A percentile compares a stretch with the other conserved stretches of the same genome.
Evolutionary conservation across 2,888 invertebrate species (phyloP).

Genomic region (Phorcus lineatus): DNA sequence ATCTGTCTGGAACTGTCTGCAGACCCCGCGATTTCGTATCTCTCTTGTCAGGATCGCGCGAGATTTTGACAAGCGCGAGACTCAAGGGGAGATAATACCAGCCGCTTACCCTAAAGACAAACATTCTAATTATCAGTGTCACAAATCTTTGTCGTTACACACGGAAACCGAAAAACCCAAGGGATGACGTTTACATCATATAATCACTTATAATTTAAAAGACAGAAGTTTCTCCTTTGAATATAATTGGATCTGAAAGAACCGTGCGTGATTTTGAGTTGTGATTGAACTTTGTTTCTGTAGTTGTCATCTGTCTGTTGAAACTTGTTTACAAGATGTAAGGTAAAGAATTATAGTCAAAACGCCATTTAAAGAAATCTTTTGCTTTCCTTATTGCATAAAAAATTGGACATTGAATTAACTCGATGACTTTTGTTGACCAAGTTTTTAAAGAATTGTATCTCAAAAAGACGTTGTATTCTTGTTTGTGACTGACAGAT

Average conservation of each 20-base stretch:
- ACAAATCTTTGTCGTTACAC: neutral
- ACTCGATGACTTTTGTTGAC: too few relatives aligned
- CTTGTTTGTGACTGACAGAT: too few relatives aligned
- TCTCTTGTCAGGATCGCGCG: conserved; percentile 15
- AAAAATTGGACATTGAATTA: too few relatives aligned
- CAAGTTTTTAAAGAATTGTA: too few relatives aligned
- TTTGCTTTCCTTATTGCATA: too few relatives aligned
- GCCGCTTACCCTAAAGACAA: conserved; percentile 20
- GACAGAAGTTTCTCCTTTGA: neutral
- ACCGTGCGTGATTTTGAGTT: neutral
- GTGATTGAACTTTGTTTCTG: neutral
- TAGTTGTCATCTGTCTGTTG: too few relatives aligned
- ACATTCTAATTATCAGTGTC: neutral
- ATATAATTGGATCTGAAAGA: too few relatives aligned
- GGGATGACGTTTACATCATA: neutral
- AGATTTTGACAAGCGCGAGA: conserved; percentile 18
- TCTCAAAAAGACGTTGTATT: too few relatives aligned
- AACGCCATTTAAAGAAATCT: too few relatives aligned
- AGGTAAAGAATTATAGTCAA: too few relatives aligned
- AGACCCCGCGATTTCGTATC: neutral
- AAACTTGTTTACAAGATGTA: too few relatives aligned
- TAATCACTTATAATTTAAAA: neutral
- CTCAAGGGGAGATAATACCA: conserved; percentile 12
- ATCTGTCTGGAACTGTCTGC: neutral
- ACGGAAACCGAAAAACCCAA: neutral